Conservation (phyloP, 2,797 vertebrate genomes). For the Tinamus major region DNA sequence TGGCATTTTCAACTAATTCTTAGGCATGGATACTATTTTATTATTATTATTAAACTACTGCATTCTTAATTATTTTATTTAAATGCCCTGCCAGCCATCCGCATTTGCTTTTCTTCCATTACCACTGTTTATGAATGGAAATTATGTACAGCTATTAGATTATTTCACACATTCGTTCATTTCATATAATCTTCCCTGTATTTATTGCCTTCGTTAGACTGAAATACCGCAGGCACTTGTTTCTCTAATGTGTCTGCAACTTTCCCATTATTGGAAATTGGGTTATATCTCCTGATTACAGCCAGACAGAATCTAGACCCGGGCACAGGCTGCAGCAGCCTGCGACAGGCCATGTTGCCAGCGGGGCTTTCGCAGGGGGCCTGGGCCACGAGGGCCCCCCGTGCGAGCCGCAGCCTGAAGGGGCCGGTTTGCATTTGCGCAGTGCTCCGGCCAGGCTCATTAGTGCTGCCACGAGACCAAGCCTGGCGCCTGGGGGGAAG, state of each 20-base stretch:
- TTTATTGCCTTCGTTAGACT: conserved; percentile 59
- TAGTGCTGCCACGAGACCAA: rapidly evolving
- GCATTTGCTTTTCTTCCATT: conserved; percentile 54
- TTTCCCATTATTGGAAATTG: conserved; percentile 9
- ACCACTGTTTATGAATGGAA: conserved; percentile 41
- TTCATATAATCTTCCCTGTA: conserved; percentile 55
- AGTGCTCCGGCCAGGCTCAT: neutral
- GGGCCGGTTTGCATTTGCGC: rapidly evolving
- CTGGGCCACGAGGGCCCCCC: neutral
- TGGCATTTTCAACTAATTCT: conserved; percentile 50
- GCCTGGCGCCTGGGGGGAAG: rapidly evolving
- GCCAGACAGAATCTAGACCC: conserved; percentile 7
- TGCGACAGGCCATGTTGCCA: neutral
- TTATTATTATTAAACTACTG: conserved; percentile 49
- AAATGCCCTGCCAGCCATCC: conserved; percentile 30
- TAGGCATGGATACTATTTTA: conserved; percentile 7
- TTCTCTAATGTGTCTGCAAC: conserved; percentile 41
- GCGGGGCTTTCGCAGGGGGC: rapidly evolving
- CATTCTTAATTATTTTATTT: conserved; percentile 50
- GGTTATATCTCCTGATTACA: conserved; percentile 42
- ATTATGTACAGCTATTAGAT: conserved; percentile 45
- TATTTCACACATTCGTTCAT: conserved; percentile 61
- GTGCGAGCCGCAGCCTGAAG: rapidly evolving
- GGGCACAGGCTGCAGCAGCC: neutral
- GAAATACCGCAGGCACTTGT: conserved; percentile 42